These are phyloP conservation scores for Mormoops blainvillei DNA, from an alignment of 2,113 vertebrate species.

Conservation along the genomic window DNA sequence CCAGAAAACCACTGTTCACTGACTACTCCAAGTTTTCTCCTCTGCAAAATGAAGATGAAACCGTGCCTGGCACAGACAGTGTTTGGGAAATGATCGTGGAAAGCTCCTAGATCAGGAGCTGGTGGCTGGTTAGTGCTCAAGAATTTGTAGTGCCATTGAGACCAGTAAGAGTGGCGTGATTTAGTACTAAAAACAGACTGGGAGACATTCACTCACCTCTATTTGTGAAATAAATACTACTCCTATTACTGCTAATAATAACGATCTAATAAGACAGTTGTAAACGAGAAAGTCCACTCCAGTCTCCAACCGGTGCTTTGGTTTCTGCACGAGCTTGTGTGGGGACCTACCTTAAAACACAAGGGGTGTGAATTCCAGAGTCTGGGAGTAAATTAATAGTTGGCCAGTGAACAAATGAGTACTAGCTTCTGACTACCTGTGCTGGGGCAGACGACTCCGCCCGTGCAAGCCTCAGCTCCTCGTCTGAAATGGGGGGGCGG, in stretches of 20 bases:
- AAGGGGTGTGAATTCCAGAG: not conserved
- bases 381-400: not conserved
- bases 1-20: accelerated
- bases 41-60: not conserved
- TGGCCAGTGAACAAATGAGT: not conserved
- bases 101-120: not conserved
- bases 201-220: not conserved
- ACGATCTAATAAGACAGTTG: not conserved
- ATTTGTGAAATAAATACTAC: not conserved
- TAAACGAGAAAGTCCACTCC: no score
- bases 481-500: not conserved
- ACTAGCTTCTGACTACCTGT: no score
- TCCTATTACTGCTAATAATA: no score
- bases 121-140: not conserved
- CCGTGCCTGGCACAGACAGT: not conserved
- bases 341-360: not conserved
- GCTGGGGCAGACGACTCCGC: not conserved
- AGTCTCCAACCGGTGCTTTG: not conserved
- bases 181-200: not conserved
- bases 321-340: not conserved
- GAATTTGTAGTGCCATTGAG: accelerated
- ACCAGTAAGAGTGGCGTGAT: not conserved
- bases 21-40: not conserved
- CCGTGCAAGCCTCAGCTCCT: not conserved
- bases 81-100: not conserved